Percentiles rank a stretch among this genome's conserved stretches.
Conservation (phyloP, 2,888 invertebrate genomes). For the Hirtodrosophila cameraria region DNA sequence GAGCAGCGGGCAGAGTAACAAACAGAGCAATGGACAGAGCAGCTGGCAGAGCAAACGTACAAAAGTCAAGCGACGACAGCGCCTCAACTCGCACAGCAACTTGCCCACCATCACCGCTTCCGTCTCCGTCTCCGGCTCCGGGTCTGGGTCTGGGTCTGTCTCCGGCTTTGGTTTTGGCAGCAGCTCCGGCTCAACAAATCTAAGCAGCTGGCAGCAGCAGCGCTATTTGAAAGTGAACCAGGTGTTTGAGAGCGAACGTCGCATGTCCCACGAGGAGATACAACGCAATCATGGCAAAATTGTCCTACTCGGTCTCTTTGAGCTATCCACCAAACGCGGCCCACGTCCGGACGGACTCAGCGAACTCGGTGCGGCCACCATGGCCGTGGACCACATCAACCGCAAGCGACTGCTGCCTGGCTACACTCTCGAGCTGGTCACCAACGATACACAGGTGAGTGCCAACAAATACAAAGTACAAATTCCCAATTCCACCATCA, state of each 20-base stretch:
- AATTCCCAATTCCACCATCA: too few species aligned
- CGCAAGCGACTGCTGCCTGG: slow-evolving; percentile 87
- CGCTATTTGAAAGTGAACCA: slow-evolving; percentile 83
- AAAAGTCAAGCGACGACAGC: slow-evolving; percentile 75
- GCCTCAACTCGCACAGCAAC: slow-evolving; percentile 67
- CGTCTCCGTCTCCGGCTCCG: not conserved
- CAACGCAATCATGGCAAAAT: slow-evolving; percentile 85
- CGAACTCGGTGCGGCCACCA: slow-evolving; percentile 90
- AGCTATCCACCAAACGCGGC: slow-evolving; percentile 88
- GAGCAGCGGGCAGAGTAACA: slow-evolving; percentile 64
- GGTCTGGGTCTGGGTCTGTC: not conserved
- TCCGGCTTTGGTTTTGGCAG: not conserved
- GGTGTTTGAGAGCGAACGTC: slow-evolving; percentile 83
- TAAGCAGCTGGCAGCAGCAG: slow-evolving; percentile 75
- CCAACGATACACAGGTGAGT: slow-evolving; percentile 94
- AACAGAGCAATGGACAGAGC: too few species aligned
- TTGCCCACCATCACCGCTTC: slow-evolving; percentile 50
- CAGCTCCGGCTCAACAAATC: slow-evolving; percentile 16
- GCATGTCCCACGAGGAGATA: slow-evolving; percentile 74
- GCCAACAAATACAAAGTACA: too few species aligned
- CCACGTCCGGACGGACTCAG: slow-evolving; percentile 89
- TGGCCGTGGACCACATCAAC: slow-evolving; percentile 93
- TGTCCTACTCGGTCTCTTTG: slow-evolving; percentile 91
- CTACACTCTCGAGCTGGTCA: slow-evolving; percentile 90
- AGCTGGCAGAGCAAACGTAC: slow-evolving; percentile 71